Evolutionary conservation across 35 echinoderm and acorn worm genomes (phyloP).

Genomic region (Acanthaster planci): DNA sequence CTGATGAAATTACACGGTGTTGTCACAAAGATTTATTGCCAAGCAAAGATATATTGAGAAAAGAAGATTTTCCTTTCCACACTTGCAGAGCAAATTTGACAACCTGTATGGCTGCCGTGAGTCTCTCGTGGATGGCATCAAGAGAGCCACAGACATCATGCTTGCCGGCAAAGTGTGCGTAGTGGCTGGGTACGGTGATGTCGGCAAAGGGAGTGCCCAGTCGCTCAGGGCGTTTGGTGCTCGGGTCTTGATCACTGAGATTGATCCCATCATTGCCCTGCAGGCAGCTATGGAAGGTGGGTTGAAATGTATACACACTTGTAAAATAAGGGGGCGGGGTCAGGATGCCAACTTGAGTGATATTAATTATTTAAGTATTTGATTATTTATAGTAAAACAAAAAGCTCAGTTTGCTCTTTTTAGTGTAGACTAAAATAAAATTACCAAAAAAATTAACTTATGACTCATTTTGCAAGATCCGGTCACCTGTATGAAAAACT

Average conservation of each 20-base stretch:
- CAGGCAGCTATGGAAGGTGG: conserved; percentile 99
- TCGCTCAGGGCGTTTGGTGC: conserved; percentile 95
- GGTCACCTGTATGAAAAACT: too few relatives aligned
- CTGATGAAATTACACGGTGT: too few relatives aligned
- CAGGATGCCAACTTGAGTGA: not conserved
- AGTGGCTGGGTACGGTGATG: conserved; percentile 96
- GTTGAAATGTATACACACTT: not conserved
- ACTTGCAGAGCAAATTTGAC: conserved; percentile 93
- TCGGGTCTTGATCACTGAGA: conserved; percentile 91
- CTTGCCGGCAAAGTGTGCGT: conserved; percentile 88
- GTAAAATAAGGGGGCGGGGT: not conserved
- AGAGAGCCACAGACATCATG: conserved; percentile 98
- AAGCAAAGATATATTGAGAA: too few relatives aligned
- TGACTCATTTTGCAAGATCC: too few relatives aligned
- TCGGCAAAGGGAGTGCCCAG: conserved; percentile 97
- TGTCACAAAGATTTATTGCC: too few relatives aligned
- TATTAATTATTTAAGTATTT: too few relatives aligned
- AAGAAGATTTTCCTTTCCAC: not conserved
- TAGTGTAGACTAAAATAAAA: too few relatives aligned
- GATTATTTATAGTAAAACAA: too few relatives aligned
- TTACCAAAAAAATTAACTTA: too few relatives aligned
- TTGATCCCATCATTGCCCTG: conserved; percentile 96
- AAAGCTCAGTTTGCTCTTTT: too few relatives aligned
- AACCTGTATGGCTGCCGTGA: conserved; percentile 98
- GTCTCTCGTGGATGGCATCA: conserved; percentile 95